phyloP scores from a whole-genome alignment of 2,113 vertebrate genomes.

The Smithornis capensis region DNA sequence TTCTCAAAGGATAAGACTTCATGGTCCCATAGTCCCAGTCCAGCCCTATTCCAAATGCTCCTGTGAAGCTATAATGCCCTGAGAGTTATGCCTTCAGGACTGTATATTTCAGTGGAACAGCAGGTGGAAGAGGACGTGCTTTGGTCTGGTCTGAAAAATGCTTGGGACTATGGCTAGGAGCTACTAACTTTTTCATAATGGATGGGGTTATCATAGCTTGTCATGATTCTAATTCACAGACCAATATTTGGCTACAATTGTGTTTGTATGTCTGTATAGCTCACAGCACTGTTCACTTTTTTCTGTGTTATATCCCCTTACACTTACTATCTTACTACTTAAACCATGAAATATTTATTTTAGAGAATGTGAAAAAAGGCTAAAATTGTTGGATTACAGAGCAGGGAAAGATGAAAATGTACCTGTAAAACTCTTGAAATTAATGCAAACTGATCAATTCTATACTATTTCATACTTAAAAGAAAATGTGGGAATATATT shows the following conservation, averaged over 20 bases:
- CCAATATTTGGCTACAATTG: neutral
- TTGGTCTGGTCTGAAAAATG: neutral
- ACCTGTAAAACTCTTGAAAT: neutral
- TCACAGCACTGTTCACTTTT: rapidly evolving
- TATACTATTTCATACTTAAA: neutral
- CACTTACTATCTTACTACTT: neutral
- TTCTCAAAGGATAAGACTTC: neutral
- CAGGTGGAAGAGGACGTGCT: neutral
- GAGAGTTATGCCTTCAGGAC: neutral
- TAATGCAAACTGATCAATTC: neutral
- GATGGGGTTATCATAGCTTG: neutral
- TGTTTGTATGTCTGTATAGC: neutral
- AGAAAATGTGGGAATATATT: neutral
- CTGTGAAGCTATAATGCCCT: neutral
- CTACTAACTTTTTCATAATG: neutral
- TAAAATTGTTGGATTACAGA: neutral
- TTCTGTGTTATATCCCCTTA: neutral
- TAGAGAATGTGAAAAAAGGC: neutral
- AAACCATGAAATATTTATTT: neutral
- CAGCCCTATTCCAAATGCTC: neutral
- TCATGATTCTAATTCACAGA: neutral
- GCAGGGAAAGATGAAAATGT: neutral
- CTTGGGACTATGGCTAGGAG: neutral
- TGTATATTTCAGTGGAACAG: neutral
- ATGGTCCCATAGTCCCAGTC: neutral